A percentile compares a stretch with the other conserved stretches of the same genome.
Evolutionary conservation across 1,140 invertebrate species (phyloP).

Genomic region (Saccostrea glomerata): DNA sequence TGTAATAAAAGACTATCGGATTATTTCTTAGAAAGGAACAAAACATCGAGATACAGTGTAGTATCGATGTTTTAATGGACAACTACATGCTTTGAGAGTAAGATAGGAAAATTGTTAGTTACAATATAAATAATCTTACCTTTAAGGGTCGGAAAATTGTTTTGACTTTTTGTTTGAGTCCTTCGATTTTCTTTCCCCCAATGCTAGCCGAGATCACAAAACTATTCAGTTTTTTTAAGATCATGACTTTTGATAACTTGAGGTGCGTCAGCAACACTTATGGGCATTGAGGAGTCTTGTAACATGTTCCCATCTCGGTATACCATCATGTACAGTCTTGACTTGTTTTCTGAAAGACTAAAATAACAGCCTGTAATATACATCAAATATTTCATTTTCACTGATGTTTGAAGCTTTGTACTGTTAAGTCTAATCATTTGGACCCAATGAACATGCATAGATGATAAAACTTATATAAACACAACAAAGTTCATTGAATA

Average conservation of each 20-base stretch:
- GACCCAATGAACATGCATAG: background rate
- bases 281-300: constrained; percentile 38
- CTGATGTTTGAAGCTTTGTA: background rate
- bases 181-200: constrained; percentile 64
- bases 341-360: constrained; percentile 21
- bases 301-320: constrained; percentile 68
- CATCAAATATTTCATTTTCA: background rate
- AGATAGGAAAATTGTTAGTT: too few species aligned
- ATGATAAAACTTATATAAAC: background rate
- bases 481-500: background rate
- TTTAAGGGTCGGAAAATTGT: constrained; percentile 72
- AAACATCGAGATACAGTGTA: too few species aligned
- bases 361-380: too few species aligned
- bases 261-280: background rate
- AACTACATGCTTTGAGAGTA: too few species aligned
- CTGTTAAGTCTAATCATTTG: background rate
- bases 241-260: constrained; percentile 34
- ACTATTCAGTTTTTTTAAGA: constrained; percentile 64
- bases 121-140: too few species aligned
- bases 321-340: constrained; percentile 67
- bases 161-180: constrained; percentile 67
- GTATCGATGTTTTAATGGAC: background rate
- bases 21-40: too few species aligned
- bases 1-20: constrained; percentile 22
- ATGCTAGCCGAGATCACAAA: constrained; percentile 73